phyloP scores from a whole-genome alignment of 1,140 invertebrate species.

The Caerostris darwini region DNA sequence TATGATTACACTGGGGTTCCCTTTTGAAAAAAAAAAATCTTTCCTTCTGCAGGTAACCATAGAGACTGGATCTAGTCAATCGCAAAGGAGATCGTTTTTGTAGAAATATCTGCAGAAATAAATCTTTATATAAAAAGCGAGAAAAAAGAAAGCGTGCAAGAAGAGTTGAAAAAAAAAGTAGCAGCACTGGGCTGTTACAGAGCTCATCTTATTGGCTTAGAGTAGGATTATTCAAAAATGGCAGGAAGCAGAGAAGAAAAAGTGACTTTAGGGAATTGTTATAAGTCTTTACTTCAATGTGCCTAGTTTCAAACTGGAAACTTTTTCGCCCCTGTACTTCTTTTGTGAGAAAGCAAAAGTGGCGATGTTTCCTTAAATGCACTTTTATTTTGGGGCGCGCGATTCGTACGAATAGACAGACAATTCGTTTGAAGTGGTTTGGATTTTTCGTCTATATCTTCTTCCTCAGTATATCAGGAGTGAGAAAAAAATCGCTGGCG shows the following conservation, averaged over 20 bases:
- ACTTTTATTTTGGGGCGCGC: slow-evolving; percentile 42
- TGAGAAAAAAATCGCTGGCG: not conserved
- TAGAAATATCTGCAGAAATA: slow-evolving; percentile 20
- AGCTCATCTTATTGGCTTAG: slow-evolving; percentile 66
- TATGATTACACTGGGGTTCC: slow-evolving; percentile 3
- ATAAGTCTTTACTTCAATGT: slow-evolving; percentile 50
- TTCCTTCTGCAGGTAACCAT: slow-evolving; percentile 28
- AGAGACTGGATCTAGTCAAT: slow-evolving; percentile 61
- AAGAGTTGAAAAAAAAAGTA: not conserved
- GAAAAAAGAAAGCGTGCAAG: slow-evolving; percentile 13
- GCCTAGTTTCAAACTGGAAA: slow-evolving; percentile 66
- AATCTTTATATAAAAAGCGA: slow-evolving; percentile 60
- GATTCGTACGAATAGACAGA: slow-evolving; percentile 53
- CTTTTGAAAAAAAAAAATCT: not conserved
- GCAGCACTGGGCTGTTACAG: slow-evolving; percentile 49
- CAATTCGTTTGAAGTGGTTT: slow-evolving; percentile 57
- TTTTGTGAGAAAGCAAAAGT: slow-evolving; percentile 33
- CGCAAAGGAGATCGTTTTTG: slow-evolving; percentile 21
- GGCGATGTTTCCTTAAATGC: slow-evolving; percentile 45
- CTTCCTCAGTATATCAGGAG: not conserved
- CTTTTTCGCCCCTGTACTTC: not conserved
- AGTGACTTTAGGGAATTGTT: slow-evolving; percentile 70
- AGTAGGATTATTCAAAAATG: slow-evolving; percentile 63
- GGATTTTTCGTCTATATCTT: slow-evolving; percentile 6
- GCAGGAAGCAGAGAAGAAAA: slow-evolving; percentile 48